Evolutionary conservation across 2,888 invertebrate species (phyloP).

Genomic region (Lasioglossum marginatum): DNA sequence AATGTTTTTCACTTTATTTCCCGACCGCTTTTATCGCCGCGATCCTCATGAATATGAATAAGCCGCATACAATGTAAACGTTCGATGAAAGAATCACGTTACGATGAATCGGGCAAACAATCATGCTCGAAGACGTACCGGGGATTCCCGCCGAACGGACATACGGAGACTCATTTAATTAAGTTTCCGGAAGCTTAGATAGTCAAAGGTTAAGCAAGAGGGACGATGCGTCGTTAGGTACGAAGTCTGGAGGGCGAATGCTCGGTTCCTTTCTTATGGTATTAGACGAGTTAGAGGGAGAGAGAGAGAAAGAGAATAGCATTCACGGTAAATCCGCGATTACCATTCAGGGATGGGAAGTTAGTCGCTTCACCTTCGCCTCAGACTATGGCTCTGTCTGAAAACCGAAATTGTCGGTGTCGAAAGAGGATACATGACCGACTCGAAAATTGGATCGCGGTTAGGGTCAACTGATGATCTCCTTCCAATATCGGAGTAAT

Average conservation of each 20-base stretch:
- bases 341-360: constrained; percentile 58
- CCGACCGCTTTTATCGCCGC: neutral
- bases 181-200: constrained; percentile 55
- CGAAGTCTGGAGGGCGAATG: constrained; percentile 41
- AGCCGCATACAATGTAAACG: neutral
- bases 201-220: constrained; percentile 58
- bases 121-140: constrained; percentile 12
- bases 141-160: constrained; percentile 20
- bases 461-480: constrained; percentile 30
- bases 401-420: constrained; percentile 45
- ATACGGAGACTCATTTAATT: constrained; percentile 60
- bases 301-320: constrained; percentile 2
- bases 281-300: constrained; percentile 31
- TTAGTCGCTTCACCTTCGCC: constrained; percentile 41
- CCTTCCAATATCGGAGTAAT: constrained; percentile 23
- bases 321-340: constrained; percentile 64
- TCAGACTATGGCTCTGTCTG: constrained; percentile 23
- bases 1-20: neutral
- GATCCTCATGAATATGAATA: neutral
- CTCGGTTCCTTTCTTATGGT: constrained; percentile 66
- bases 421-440: constrained; percentile 28
- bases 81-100: constrained; percentile 10
- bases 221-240: constrained; percentile 63
- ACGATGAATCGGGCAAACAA: neutral
- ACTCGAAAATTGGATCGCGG: constrained; percentile 52